Base-by-base conservation (phyloP, 2,113 vertebrate genomes). In the Sardina pilchardus region DNA sequence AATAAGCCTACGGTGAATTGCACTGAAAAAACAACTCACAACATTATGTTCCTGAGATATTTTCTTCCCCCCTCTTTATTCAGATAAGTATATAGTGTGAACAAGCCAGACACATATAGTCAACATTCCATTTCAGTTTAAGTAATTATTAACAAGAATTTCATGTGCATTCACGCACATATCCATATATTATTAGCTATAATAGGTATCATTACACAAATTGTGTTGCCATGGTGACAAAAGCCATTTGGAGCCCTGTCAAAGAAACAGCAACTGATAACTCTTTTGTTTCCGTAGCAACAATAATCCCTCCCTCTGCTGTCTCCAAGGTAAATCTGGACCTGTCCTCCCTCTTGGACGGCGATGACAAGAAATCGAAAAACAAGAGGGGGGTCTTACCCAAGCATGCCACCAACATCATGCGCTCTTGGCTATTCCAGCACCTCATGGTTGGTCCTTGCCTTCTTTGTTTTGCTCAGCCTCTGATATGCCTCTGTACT, bases 391-490 rank as follows among this genome's bases (percentile, higher is more conserved):
- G 98, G 0, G 98, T 99, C 89, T 95, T 99, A 88, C 98, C 98
- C 89, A 99, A 99, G 93, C 98, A 99, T 0, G 98, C 98, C 94
- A 99, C 98, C 90, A 99, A 99, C 94, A 99, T 99, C 93, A 99
- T 99, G 98, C 97, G 98, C 90, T 99, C 98, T 86, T 99, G 98
- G 98, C 97, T 99, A 93, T 99, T 99, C 94, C 98, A 99, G 92
- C 98, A 99, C 90, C 97, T 99, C 93, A 99, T 99, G 98, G 98
- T 9, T 8, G 19, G 56, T 82, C 36, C 34, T 16, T 21, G 19
- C 26, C 21, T 19, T 67, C 30, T 67, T 53, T 53, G 48, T 53
- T 53, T 19, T 53, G 16, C 14, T 53, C 48, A 53, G 16, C 14
- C 45, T 47, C 45, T 47, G 45, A 47, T 47, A 47, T 47, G 45